Evolutionary conservation across 2,113 vertebrate species (phyloP).

Genomic region (Xenus cinereus): DNA sequence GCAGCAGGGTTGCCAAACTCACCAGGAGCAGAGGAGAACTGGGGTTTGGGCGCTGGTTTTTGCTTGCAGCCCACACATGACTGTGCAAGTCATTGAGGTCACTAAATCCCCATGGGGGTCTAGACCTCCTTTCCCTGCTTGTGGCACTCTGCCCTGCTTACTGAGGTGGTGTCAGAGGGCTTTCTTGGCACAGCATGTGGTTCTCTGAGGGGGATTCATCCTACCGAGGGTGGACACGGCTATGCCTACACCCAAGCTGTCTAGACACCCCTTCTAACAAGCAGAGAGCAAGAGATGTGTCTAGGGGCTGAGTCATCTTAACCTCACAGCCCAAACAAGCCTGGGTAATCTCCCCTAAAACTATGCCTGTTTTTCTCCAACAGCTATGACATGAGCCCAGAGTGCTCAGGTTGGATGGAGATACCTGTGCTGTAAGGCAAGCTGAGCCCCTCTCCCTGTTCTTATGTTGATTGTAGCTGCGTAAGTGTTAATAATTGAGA

Average conservation of each 20-base stretch:
- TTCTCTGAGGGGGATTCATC: not conserved
- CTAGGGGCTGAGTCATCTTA: not conserved
- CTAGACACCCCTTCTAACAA: not conserved
- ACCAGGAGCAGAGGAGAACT: not conserved
- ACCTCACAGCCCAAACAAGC: not conserved
- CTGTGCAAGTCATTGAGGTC: not conserved
- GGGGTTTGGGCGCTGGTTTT: not conserved
- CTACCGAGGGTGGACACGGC: fast-evolving
- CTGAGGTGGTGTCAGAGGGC: not conserved
- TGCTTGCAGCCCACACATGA: not conserved
- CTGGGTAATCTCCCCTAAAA: not conserved
- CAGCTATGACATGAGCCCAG: not conserved
- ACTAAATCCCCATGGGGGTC: not conserved
- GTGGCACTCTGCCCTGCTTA: not conserved
- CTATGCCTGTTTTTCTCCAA: not conserved
- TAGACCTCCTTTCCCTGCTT: not conserved
- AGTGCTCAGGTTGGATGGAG: not conserved
- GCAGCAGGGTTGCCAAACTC: not conserved
- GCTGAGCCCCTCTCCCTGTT: not conserved
- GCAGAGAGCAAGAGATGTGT: not conserved
- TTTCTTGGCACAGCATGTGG: not conserved
- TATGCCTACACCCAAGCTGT: not conserved
- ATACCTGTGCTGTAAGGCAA: not conserved
- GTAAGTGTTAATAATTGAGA: not conserved
- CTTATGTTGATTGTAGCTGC: not conserved